Base-by-base conservation (phyloP, 53 echinoderm and acorn worm species). In the Patiria pectinifera region DNA sequence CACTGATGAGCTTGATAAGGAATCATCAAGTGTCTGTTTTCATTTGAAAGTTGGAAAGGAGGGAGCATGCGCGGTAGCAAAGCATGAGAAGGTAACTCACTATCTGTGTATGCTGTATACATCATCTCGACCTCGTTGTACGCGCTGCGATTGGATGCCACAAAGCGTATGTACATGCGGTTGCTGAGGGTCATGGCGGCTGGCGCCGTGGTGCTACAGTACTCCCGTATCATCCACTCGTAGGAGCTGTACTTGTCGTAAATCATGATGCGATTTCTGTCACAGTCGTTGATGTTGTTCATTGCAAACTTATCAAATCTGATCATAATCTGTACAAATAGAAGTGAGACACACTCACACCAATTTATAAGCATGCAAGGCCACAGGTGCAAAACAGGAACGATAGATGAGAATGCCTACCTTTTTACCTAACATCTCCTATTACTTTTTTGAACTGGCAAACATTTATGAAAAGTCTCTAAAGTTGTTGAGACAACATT, bases 121-220 rank as follows among this genome's bases (percentile, higher is more conserved):
- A 92, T 66, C 79, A 97, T 93, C 12, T 94, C 79, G 84, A 95
- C 95, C 4, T 60, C 48, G 80, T 92, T 97, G 74, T 91, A 70
- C 2, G 72, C 60, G 74, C 94, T 95, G 18, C 61, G 46, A 35
- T 79, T 92, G 44, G 91, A 81, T 1, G 94, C 93, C 8, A 93
- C 71, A 83, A 95, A 97, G 69, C 95, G 91, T 60, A 97, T 61
- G 60, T 93, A 97, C 74, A 92, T 95, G 58, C 97, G 93, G 76
- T 97, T 95, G 47, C 94, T 95, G 18, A 92, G 83, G 11, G 95
- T 91, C 97, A 97, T 97, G 15, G 95, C 83, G 18, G 95, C 83
- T 4, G 97, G 97, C 23, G 97, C 97, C 10, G 94, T 93, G 0
- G 95, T 95, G 80, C 97, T 97, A 83, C 97, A 97, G 77, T 95